A percentile compares a stretch with the other conserved stretches of the same genome.
These are phyloP conservation scores for Adelognathus sp. DNA, from an alignment of 2,888 invertebrate species.

Conservation along the genomic window DNA sequence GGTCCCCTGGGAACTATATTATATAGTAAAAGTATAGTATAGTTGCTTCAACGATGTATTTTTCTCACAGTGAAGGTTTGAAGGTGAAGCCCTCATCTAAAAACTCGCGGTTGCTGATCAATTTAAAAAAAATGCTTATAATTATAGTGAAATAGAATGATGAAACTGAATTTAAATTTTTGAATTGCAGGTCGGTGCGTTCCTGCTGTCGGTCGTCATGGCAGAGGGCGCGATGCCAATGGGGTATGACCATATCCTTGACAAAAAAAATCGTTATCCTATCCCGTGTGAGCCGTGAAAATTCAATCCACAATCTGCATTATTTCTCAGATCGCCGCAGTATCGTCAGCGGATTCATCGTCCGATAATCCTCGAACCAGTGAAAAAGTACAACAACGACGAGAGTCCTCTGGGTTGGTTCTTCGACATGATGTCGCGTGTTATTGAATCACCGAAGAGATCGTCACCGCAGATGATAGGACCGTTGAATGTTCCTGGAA, in stretches of 20 bases:
- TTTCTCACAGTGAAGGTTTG: too few species aligned
- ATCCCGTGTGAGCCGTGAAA: not conserved
- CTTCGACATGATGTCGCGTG: constrained; percentile 50
- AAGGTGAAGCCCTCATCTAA: too few species aligned
- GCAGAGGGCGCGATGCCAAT: constrained; percentile 58
- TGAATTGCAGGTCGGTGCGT: constrained; percentile 63
- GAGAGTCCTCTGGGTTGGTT: constrained; percentile 64
- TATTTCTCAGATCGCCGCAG: constrained; percentile 29
- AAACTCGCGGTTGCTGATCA: not conserved
- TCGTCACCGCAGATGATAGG: constrained; percentile 64
- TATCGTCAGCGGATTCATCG: constrained; percentile 57
- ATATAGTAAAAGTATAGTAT: too few species aligned
- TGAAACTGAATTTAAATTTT: constrained; percentile 5
- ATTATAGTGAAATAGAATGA: too few species aligned
- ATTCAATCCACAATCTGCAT: not conserved
- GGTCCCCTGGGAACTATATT: too few species aligned
- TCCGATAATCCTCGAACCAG: constrained; percentile 65
- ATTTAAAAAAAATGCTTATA: too few species aligned
- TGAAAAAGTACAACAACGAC: constrained; percentile 57
- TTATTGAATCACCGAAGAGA: constrained; percentile 55
- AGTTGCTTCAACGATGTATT: too few species aligned
- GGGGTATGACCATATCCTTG: constrained; percentile 56
- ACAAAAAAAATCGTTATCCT: not conserved
- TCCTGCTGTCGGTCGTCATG: constrained; percentile 61
- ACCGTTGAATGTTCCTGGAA: constrained; percentile 69